These are phyloP conservation scores for Mustelus asterias DNA, from an alignment of 2,113 vertebrate species.

Conservation along the genomic window DNA sequence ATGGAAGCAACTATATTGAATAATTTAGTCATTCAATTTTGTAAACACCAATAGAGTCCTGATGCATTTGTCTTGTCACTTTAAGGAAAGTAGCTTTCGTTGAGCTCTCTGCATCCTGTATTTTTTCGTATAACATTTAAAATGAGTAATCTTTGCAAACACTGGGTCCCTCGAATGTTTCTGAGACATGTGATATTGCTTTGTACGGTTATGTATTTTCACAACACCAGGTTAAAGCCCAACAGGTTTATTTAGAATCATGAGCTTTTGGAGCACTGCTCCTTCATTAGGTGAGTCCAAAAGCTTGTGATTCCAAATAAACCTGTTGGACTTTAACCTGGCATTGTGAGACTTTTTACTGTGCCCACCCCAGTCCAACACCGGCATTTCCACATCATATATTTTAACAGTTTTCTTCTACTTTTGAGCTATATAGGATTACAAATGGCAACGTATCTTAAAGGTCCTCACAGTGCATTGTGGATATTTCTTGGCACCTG, in stretches of 20 bases:
- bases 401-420: not conserved
- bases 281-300: too few relatives aligned
- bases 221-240: too few relatives aligned
- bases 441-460: not conserved
- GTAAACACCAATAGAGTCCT: not conserved
- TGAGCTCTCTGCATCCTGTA: not conserved
- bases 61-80: not conserved
- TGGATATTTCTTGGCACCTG: not conserved
- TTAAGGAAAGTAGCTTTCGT: not conserved
- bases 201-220: not conserved
- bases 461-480: not conserved
- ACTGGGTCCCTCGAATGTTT: not conserved
- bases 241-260: too few relatives aligned
- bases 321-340: too few relatives aligned
- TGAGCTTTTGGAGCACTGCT: too few relatives aligned
- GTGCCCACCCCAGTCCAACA: too few relatives aligned
- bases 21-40: not conserved
- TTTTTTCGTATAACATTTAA: not conserved
- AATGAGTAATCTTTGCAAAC: not conserved
- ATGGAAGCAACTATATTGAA: not conserved
- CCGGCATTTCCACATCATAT: too few relatives aligned
- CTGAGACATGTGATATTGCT: not conserved
- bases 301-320: too few relatives aligned
- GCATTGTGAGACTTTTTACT: too few relatives aligned
- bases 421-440: not conserved